Evolutionary conservation across 2,113 vertebrate genomes (phyloP), one percentile per base, ranked within the genome.

Genomic region (Pao palembangensis): DNA sequence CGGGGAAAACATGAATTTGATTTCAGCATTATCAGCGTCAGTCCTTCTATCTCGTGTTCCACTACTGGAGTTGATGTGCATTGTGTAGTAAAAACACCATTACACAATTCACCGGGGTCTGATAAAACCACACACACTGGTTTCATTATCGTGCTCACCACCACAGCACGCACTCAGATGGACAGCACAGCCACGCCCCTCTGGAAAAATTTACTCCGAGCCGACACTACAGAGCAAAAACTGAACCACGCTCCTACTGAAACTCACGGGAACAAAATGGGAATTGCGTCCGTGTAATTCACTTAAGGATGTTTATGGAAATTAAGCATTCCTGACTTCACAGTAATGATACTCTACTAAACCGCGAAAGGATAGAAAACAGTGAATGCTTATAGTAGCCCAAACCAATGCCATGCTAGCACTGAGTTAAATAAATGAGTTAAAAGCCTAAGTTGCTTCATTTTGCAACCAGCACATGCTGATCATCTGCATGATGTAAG

Each of bases 1-100:
- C 64, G 58, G 52, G 68, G 63, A 86, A 85, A 77, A 52, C 77
- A 74, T 77, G 72, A 82, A 81, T 82, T 61, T 78, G 74, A 82
- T 80, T 82, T 63, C 68, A 60, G 68, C 58, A 11, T 71, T 82
- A 85, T 80, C 58, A 0, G 15, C 46, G 60, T 59, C 65, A 20
- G 48, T 55, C 25, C 25, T 38, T 65, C 64, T 59, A 63, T 76
- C 63, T 66, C 4, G 23, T 47, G 64, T 54, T 67, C 51, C 51
- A 65, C 69, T 56, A 17, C 63, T 58, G 38, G n/a, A 58, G 63
- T 58, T 69, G 43, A 17, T 70, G 53, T 19, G 46, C 43, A 25
- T 47, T 2, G 5, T 42, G 58, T 38, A 15, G 42, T 50, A 41
- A 64, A 67, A 58, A 34, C 23, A 11, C 53, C 44, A 51, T 81